Conservation (phyloP, 2,113 vertebrate species). For the Clarias macrocephalus region DNA sequence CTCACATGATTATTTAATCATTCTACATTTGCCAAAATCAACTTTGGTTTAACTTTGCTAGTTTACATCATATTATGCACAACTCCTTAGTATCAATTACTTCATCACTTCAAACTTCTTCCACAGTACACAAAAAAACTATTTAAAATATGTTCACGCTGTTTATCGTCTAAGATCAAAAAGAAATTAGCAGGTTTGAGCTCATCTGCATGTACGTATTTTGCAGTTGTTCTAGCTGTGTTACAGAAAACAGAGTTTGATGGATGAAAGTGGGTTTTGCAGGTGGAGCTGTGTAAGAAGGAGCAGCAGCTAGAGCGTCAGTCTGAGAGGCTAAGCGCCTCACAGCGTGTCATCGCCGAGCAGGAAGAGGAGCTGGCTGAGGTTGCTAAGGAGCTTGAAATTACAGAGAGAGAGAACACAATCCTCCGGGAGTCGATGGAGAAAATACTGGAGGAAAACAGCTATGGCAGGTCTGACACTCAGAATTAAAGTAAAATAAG, state of each 20-base stretch:
- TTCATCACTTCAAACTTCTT: background rate
- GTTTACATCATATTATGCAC: background rate
- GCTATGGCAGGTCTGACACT: slow-evolving; percentile 70
- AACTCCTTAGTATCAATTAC: background rate
- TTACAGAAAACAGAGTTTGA: background rate
- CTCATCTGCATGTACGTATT: too few species aligned
- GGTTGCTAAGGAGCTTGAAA: slow-evolving; percentile 82
- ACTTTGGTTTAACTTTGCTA: background rate
- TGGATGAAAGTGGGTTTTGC: background rate
- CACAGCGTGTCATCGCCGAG: slow-evolving; percentile 80
- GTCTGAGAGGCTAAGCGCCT: slow-evolving; percentile 71
- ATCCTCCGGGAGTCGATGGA: slow-evolving; percentile 81
- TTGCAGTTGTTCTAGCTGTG: background rate
- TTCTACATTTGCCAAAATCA: background rate
- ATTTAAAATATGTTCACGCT: background rate
- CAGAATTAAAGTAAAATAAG: background rate
- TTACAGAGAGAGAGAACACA: slow-evolving; percentile 81
- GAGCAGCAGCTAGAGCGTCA: slow-evolving; percentile 68
- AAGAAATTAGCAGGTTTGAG: too few species aligned
- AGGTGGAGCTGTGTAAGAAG: slow-evolving; percentile 80
- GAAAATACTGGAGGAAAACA: slow-evolving; percentile 81
- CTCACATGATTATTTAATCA: background rate
- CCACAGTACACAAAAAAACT: background rate
- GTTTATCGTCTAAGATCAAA: too few species aligned
- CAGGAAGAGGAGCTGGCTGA: slow-evolving; percentile 82